Percentiles rank a stretch among this genome's conserved stretches.
phyloP scores from a whole-genome alignment of 2,797 vertebrate species.

The Catamblyrhynchus diadema region DNA sequence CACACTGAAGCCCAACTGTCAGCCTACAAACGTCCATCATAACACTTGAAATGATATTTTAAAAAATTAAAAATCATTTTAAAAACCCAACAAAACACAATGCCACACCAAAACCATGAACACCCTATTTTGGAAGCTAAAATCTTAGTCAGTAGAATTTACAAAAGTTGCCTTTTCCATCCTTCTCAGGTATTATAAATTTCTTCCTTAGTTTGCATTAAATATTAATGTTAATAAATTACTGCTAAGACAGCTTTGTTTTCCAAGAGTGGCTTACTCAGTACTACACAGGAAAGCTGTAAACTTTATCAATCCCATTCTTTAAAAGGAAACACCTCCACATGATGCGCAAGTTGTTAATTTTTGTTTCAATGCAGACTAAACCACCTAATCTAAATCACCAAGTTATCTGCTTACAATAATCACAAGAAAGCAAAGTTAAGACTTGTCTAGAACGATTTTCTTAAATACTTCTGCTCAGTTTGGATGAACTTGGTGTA shows the following conservation, averaged over 20 bases:
- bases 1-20: neutral
- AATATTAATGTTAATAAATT: neutral
- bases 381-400: neutral
- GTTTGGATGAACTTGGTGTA: neutral
- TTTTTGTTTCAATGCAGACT: neutral
- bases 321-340: neutral
- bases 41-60: neutral
- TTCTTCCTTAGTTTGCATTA: neutral
- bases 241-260: neutral
- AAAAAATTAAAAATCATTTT: fast-evolving
- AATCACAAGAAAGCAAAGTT: neutral
- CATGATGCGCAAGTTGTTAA: neutral
- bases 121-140: fast-evolving
- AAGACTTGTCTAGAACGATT: neutral
- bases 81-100: neutral
- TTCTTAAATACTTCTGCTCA: neutral
- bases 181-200: neutral
- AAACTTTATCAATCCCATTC: neutral
- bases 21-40: neutral
- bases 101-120: neutral
- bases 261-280: neutral
- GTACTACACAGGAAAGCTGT: neutral
- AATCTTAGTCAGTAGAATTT: neutral
- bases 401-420: neutral
- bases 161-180: neutral